Evolutionary conservation across 2,797 vertebrate genomes (phyloP), one percentile per base, ranked within the genome.

Genomic region (Clarias platycephalus): DNA sequence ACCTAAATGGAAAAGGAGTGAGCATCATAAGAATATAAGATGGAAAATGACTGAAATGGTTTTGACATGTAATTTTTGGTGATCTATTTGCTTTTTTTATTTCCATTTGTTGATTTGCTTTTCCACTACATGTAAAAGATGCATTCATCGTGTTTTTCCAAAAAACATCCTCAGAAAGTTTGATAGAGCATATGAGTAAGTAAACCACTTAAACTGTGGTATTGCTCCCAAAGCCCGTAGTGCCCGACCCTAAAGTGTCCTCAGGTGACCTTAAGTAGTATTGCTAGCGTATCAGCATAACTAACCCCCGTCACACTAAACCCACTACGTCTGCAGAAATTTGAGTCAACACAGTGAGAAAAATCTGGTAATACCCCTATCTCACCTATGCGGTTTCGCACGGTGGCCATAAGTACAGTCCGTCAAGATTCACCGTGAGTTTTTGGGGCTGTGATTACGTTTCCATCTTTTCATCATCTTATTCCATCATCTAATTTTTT

Each of bases 121-220:
- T 90, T 90, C 89, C 90, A 87, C 89, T 93, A 89, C 89, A 90
- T 92, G 82, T 91, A 80, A 95, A 95, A 97, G 94, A 93, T 93
- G 92, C 93, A 94, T 95, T 92, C 95, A 94, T 92, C 91, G 88
- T 86, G 95, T 96, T 93, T 93, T 94, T 92, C 96, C 95, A 87
- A 94, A 96, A 95, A 97, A 95, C 93, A 91, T 96, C 95, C 95
- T 97, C 96, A 96, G 95, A 96, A 93, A 93, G 94, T 93, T 96
- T 88, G 95, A 94, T 97, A 97, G 93, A 96, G 92, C 91, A 81
- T 95, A 96, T 94, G 96, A 97, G 95, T 96, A 96, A 97, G 97
- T 96, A 94, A 89, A 83, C 87, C 31, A 31, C 28, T 63, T 60
- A 53, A 68, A 18, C 68, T 57, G 37, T 84, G 64, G 78, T 87